Evolutionary conservation across 2,888 invertebrate species (phyloP).

Genomic region (Hydrotaea diabolus): DNA sequence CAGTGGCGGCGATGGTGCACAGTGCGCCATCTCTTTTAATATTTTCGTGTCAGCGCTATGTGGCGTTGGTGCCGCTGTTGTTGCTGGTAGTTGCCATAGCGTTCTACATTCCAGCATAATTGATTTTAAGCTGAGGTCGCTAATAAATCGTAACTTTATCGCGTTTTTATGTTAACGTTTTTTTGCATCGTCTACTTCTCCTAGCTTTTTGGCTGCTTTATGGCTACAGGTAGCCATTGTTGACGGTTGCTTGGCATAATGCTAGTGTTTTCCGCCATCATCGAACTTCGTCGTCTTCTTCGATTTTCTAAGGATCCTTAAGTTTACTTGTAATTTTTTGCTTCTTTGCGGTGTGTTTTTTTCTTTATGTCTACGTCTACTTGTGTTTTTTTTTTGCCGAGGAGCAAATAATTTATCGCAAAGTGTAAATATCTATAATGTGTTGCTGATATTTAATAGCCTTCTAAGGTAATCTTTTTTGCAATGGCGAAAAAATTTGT

Average conservation of each 20-base stretch:
- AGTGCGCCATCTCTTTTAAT: constrained; percentile 48
- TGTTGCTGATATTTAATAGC: constrained; percentile 68
- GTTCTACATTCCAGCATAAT: constrained; percentile 80
- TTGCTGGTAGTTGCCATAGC: constrained; percentile 68
- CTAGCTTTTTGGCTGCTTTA: constrained; percentile 38
- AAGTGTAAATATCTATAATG: constrained; percentile 69
- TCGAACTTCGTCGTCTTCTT: background rate
- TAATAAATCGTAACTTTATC: constrained; percentile 80
- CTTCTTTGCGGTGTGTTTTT: constrained; percentile 26
- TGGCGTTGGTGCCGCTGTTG: constrained; percentile 1
- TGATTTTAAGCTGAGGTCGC: constrained; percentile 78
- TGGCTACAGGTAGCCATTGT: constrained; percentile 61
- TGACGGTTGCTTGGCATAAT: constrained; percentile 40
- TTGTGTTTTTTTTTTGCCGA: constrained; percentile 31
- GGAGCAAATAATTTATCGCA: constrained; percentile 65
- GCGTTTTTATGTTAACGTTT: constrained; percentile 73
- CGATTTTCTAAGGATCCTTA: constrained; percentile 45
- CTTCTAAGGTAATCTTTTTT: constrained; percentile 61
- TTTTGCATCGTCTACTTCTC: background rate
- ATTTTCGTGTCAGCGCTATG: constrained; percentile 42
- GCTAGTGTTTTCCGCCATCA: constrained; percentile 17
- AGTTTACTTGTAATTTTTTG: constrained; percentile 15
- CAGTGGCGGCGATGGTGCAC: constrained; percentile 8
- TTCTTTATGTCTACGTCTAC: background rate
- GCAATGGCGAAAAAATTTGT: constrained; percentile 45